Evolutionary conservation across 2,113 vertebrate species (phyloP), one percentile per base, ranked within the genome.

Genomic region (Tragelaphus strepsiceros): DNA sequence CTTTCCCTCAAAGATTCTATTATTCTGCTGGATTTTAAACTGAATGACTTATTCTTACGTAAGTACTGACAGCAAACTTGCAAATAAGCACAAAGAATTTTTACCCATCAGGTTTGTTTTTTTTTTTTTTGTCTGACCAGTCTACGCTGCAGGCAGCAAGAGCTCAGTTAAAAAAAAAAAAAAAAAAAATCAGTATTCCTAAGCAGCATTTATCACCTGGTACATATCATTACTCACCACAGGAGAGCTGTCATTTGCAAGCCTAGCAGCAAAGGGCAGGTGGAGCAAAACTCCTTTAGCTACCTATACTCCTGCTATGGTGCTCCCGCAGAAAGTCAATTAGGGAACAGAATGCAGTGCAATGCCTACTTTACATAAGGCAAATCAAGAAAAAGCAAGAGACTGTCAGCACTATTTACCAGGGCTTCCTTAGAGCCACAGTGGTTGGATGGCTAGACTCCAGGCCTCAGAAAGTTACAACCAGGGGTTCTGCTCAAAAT

Each of bases 61-160:
- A 91, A 93, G 77, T 88, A 97, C 49, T 83, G 83, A 95, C 15
- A 96, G 83, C 30, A 96, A 96, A 92, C 32, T 71, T 84, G 54
- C 19, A 97, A 96, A 54, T 95, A 94, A 91, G 30, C 78, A 15
- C 24, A 81, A 82, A 92, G 92, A 83, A 88, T 22, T 62, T 88
- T 87, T 85, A 80, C 59, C 59, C 61, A 71, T 94, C 35, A 90
- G 11, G 17, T 24, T 28, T 61, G 84, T 83, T 97, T 84, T 77
- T 77, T 95, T 67, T 59, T 59, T 58, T 21, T 56, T 58, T 39
- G 39, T 22, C n/a, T 77, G 35, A 95, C 7, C 95, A 77, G 30
- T 51, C 16, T 81, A 83, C 3, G 67, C 61, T 94, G 17, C 13
- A 96, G 56, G 74, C 26, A 46, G 88, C 28, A 92, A 74, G 67